phyloP scores from a whole-genome alignment of 2,113 vertebrate species.

The Catharus bicknelli region DNA sequence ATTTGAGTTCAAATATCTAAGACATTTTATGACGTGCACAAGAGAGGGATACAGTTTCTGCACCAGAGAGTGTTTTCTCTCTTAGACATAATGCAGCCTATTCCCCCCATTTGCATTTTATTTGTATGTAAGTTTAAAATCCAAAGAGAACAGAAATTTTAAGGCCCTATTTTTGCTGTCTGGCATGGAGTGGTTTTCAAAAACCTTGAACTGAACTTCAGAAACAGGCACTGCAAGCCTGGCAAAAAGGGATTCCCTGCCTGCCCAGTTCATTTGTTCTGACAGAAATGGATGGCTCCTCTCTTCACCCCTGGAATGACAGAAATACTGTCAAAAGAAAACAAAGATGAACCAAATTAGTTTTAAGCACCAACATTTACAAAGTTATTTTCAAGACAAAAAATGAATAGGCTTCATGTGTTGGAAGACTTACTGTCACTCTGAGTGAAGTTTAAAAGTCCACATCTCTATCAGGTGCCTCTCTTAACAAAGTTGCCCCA shows the following conservation, averaged over 20 bases:
- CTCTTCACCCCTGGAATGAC: neutral
- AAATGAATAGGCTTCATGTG: neutral
- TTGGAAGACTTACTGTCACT: neutral
- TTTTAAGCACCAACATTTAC: neutral
- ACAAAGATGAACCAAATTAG: neutral
- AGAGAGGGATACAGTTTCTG: neutral
- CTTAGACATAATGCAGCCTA: neutral
- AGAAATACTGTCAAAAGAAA: neutral
- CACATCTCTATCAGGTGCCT: neutral
- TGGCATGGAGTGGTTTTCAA: neutral
- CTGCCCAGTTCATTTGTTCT: neutral
- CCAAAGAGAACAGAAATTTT: neutral
- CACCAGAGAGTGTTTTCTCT: neutral
- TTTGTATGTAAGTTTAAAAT: neutral
- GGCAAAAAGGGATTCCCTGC: neutral
- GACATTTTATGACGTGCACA: neutral
- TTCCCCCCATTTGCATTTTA: neutral
- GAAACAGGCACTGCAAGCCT: neutral
- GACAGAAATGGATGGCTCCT: neutral
- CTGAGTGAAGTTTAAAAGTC: neutral
- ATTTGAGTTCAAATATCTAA: conserved; percentile 27
- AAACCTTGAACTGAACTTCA: neutral
- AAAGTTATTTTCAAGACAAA: neutral
- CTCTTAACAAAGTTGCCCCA: neutral
- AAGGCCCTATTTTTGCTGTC: neutral